Percentiles rank a stretch among this genome's conserved stretches.
phyloP scores from a whole-genome alignment of 2,888 invertebrate genomes.

The Lasioglossum vierecki region DNA sequence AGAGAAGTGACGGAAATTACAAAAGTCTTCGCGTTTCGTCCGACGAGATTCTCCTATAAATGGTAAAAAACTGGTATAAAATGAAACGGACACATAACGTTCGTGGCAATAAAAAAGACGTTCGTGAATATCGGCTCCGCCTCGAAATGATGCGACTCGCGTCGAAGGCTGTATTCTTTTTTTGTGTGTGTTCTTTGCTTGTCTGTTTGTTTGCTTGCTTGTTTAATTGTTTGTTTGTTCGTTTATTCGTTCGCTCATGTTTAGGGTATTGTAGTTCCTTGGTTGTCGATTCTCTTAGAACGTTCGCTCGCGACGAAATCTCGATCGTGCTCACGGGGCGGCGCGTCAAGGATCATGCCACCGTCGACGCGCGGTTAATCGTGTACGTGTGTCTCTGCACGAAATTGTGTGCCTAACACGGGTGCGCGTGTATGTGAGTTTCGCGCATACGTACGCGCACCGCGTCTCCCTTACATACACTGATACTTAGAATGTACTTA shows the following conservation, averaged over 20 bases:
- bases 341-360: conserved; percentile 21
- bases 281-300: background rate
- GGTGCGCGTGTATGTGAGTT: background rate
- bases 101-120: conserved; percentile 60
- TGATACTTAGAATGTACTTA: conserved; percentile 60
- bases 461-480: conserved; percentile 44
- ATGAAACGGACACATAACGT: conserved; percentile 62
- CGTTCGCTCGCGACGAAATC: background rate
- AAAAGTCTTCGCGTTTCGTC: conserved; percentile 60
- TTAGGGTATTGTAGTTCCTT: background rate
- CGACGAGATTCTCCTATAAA: conserved; percentile 61
- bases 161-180: conserved; percentile 37
- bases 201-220: background rate
- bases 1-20: conserved; percentile 61
- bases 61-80: conserved; percentile 71
- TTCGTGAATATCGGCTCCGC: conserved; percentile 49
- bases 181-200: background rate
- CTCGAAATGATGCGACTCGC: conserved; percentile 62
- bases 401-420: conserved; percentile 19
- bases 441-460: conserved; percentile 29
- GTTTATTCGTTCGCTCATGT: background rate
- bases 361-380: conserved; percentile 41
- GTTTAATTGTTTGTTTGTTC: background rate
- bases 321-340: conserved; percentile 12
- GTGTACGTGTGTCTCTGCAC: conserved; percentile 64